Base-by-base conservation (phyloP, 1,140 invertebrate genomes). In the Drosophila pruinosa region DNA sequence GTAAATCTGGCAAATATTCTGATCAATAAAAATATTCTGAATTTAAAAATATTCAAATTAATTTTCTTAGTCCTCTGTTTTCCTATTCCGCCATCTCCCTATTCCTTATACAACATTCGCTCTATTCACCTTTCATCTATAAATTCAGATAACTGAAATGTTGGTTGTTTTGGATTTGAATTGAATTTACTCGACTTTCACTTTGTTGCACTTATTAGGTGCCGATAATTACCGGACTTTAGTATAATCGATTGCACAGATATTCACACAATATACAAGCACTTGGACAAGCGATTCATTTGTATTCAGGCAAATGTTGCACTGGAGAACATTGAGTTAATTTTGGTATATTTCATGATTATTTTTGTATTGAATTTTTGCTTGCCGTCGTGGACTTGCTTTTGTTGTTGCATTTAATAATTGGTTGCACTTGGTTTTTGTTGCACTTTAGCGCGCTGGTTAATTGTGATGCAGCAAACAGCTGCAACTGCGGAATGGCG, bases 401-500 rank as follows among this genome's bases (percentile, higher is more conserved):
- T 62, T 68, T 45, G 48, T 48, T 71, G 70, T 75, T 64, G 74
- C 70, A 70, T 64, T 78, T 65, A 68, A 64, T 70, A 69, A 81
- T 78, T 78, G 68, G 67, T 77, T 85, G 68, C 79, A 82, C 79
- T 85, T 69, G 50, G 38, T 56, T 75, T 38, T 79, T 75, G 75
- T 68, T 85, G 77, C 80, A 83, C 79, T 79, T 78, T 70, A 50
- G 47, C 58, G 65, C 72, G 67, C 58, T 74, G 72, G 62, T 80
- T 85, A 85, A 85, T 85, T 85, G 81, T 65, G 73, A 63, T 64
- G 72, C 72, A 63, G 61, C 54, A 54, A 79, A 76, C 81, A 81
- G 81, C 81, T 86, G 81, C 81, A 85, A 64, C 76, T 63, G 77
- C 64, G 81, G 81, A 86, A 85, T 83, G 80, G 45, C 72, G 80